phyloP scores from a whole-genome alignment of 2,888 invertebrate genomes.

The Melanchra persicariae region DNA sequence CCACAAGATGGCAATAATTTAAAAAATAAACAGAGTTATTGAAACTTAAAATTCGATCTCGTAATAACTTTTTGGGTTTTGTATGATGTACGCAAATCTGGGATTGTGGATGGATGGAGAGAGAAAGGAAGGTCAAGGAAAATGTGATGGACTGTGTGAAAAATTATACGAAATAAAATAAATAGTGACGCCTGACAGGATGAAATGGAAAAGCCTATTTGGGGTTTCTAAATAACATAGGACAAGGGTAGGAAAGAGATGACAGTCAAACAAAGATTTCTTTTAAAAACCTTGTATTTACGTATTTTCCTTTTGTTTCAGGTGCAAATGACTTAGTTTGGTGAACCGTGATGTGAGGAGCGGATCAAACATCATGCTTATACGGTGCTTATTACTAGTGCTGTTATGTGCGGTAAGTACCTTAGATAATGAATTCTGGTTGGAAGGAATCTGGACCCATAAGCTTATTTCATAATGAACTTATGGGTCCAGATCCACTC shows the following conservation, averaged over 20 bases:
- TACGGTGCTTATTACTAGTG: conserved; percentile 71
- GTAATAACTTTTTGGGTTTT: too few species aligned
- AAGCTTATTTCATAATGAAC: not conserved
- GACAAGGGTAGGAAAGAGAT: not conserved
- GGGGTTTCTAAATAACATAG: too few species aligned
- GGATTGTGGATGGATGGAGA: too few species aligned
- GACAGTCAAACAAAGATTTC: not conserved
- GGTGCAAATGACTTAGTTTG: conserved; percentile 75
- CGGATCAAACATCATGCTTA: conserved; percentile 77
- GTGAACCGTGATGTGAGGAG: conserved; percentile 74
- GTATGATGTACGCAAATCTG: not conserved
- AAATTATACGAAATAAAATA: too few species aligned
- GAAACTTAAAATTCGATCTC: too few species aligned
- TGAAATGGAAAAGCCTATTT: too few species aligned
- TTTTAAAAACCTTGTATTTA: not conserved
- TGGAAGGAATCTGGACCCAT: not conserved
- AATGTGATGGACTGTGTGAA: too few species aligned
- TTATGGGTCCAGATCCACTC: too few species aligned
- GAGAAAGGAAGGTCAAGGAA: too few species aligned
- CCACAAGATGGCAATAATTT: too few species aligned
- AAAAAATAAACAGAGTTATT: too few species aligned
- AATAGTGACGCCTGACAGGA: too few species aligned
- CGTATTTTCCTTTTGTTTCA: conserved; percentile 72
- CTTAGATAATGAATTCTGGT: not conserved
- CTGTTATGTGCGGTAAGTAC: conserved; percentile 80